Evolutionary conservation across 2,113 vertebrate species (phyloP).

Genomic region (Takifugu flavidus): DNA sequence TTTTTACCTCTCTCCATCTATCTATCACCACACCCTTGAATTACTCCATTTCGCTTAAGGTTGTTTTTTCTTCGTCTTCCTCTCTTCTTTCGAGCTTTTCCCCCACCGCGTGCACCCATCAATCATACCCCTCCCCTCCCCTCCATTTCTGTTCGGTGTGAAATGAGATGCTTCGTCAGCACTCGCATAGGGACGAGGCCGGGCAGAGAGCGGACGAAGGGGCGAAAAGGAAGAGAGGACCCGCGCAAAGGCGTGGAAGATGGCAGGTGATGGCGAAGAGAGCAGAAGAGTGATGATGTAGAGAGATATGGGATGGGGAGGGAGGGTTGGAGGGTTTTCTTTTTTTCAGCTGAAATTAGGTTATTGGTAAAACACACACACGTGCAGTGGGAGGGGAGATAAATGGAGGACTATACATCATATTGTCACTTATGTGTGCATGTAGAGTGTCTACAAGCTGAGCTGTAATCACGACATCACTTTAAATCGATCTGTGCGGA

Average conservation of each 20-base stretch:
- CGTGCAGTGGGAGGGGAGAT: constrained; percentile 1
- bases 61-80: background rate
- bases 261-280: constrained; percentile 37
- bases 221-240: constrained; percentile 35
- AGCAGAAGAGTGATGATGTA: constrained; percentile 28
- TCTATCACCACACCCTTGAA: background rate
- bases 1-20: background rate
- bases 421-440: constrained; percentile 32
- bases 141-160: constrained; percentile 58
- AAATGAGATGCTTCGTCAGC: constrained; percentile 62
- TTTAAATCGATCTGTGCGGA: background rate
- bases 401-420: constrained; percentile 32
- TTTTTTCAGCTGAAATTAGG: constrained; percentile 50
- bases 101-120: constrained; percentile 44
- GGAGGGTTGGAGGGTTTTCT: constrained; percentile 58
- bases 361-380: constrained; percentile 38
- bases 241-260: constrained; percentile 52
- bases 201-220: constrained; percentile 19
- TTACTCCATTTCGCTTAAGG: background rate
- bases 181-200: constrained; percentile 33
- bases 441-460: constrained; percentile 3
- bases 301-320: constrained; percentile 30
- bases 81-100: background rate
- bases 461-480: constrained; percentile 4
- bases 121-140: constrained; percentile 48